Conservation (phyloP, 2,888 invertebrate genomes). For the Xanthostigma xanthostigma region DNA sequence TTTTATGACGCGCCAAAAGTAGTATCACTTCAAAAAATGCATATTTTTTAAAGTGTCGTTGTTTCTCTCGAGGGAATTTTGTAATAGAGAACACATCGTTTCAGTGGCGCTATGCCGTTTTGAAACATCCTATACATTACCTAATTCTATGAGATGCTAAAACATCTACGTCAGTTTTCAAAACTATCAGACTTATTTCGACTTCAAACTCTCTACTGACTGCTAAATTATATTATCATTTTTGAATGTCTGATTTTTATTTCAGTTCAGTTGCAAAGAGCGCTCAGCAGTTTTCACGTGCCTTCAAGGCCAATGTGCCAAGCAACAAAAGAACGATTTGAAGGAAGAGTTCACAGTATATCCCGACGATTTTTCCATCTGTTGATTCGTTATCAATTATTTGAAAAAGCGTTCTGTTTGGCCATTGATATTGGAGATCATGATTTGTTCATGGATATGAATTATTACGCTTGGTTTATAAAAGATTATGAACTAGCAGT, state of each 20-base stretch:
- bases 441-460: conserved; percentile 75
- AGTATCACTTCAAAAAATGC: too few species aligned
- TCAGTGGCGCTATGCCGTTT: too few species aligned
- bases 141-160: too few species aligned
- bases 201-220: too few species aligned
- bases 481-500: conserved; percentile 46
- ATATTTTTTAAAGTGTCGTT: too few species aligned
- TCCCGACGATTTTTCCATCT: conserved; percentile 81
- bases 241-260: neutral
- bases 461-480: conserved; percentile 51
- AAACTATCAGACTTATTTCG: too few species aligned
- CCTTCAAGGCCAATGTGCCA: conserved; percentile 51
- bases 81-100: too few species aligned
- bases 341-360: conserved; percentile 63
- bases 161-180: too few species aligned
- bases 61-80: too few species aligned
- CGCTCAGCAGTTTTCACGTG: conserved; percentile 66
- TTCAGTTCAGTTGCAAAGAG: conserved; percentile 49
- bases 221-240: too few species aligned
- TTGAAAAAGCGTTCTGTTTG: conserved; percentile 70
- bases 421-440: conserved; percentile 76
- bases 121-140: too few species aligned
- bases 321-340: conserved; percentile 55
- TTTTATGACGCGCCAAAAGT: too few species aligned
- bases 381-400: conserved; percentile 55